Evolutionary conservation across 2,113 vertebrate species (phyloP), one percentile per base, ranked within the genome.

Genomic region (Hipposideros armiger): DNA sequence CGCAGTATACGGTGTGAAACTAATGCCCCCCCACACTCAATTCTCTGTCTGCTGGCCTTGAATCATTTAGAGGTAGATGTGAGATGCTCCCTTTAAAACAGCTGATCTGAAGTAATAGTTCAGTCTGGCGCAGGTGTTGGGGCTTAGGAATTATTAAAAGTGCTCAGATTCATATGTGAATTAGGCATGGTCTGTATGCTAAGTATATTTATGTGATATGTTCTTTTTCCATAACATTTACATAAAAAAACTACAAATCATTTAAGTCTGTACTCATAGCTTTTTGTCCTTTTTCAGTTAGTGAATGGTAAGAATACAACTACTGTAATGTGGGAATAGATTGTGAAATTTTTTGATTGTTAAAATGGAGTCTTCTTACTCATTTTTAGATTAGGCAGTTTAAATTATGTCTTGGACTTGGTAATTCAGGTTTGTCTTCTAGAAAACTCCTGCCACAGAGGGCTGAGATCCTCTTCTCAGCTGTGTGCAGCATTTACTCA

Each of bases 381-480:
- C 20, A 67, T 85, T 73, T 94, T 89, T 84, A 60, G 72, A n/a
- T 7, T 64, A 77, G 70, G 22, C 13, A 77, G 9, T 73, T 58
- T 72, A 76, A 91, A 91, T 32, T 11, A 3, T 30, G 4, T 58
- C n/a, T n/a, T 95, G 28, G 72, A 69, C 74, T 78, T 84, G 16
- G 50, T 66, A 64, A 74, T 60, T 84, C 28, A 77, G 50, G 16
- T 64, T 87, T 84, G 15, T 94, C 81, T 76, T 66, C 50, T 94
- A 56, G 80, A 81, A 88, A 72, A 76, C 11, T 72, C 9, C 19
- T n/a, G 11, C 15, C 70, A 24, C 20, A 67, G 74, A 77, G 19
- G 50, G 9, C 56, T n/a, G 28, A 70, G 45, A 36, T 60, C 26
- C 24, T 42, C 4, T 22, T 73, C 4, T 92, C 22, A 56, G 14